Base-by-base conservation (phyloP, 2,113 vertebrate genomes). In the Oryctolagus cuniculus region DNA sequence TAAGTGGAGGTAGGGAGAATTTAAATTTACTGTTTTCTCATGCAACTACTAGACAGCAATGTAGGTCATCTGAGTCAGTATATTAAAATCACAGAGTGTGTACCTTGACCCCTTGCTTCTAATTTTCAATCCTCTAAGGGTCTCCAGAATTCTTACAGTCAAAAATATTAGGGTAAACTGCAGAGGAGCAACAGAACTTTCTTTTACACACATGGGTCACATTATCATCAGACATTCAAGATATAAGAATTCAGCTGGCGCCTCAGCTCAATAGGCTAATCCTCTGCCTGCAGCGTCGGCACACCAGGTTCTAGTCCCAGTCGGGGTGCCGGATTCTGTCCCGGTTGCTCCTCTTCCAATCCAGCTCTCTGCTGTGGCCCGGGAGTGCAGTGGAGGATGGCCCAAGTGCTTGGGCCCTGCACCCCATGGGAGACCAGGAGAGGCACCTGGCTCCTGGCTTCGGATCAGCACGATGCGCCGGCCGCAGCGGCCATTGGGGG, bases 171-270 rank as follows among this genome's bases (percentile, higher is more conserved):
- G 29, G 36, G 64, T 70, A 80, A 96, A 73, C 16, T 5, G 27
- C 53, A 90, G 19, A 67, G 44, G 89, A 70, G 61, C 81, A 96
- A 83, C 89, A 93, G 4, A 93, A 84, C 22, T 95, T 29, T 87
- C 89, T 95, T 92, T 80, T 70, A 77, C 16, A 67, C 10, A 3
- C 77, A 38, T 58, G 24, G 0, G 12, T 92, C 80, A 94, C 38
- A 55, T 6, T 55, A 38, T 58, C 44, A 27, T 0, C 38, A 92
- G 77, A 73, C 17, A 83, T 86, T 95, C 83, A 90, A 86, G 77
- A 89, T 3, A 4, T 22, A 93, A 80, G 53, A 87, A 44, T 44
- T 44, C 44, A 6, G 44, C 44, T 1, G 44, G 44, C 44, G 7
- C 44, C 44, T 1, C 44, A 6, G 7, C 44, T 44, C 44, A 44